Evolutionary conservation across 2,113 vertebrate species (phyloP), one percentile per base, ranked within the genome.

Genomic region (Salvelinus alpinus): DNA sequence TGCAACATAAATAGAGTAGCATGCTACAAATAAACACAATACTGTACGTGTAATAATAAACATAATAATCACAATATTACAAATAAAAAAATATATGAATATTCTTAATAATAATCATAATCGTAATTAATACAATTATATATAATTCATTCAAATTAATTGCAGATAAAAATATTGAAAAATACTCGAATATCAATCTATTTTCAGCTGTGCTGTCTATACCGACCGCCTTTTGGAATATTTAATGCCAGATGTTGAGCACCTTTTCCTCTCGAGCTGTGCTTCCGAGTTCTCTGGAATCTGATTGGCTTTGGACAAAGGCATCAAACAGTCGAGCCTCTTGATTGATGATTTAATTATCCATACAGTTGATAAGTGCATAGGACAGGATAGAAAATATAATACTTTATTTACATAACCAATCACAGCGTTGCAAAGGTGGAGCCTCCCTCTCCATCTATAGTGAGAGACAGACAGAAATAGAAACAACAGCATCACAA

Each of bases 311-410:
- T 94, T 94, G 91, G 91, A 95, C 92, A 95, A 93, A 93, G 92
- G 92, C 93, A 94, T 94, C 94, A 94, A 93, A 91, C 94, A 94
- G 94, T 93, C 94, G 94, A 94, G 93, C 94, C 94, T 75, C 95
- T 95, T 96, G 96, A 98, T 95, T 97, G 96, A 98, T 97, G 96
- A 97, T 98, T 98, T 97, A 96, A 97, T 99, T 97, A 97, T 95
- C 95, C 95, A 94, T 95, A 95, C 94, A 96, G 95, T 95, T 94
- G 94, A 96, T 94, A 94, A 92, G 94, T 94, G 94, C 87, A 73
- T 77, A 87, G 85, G 88, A 91, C 82, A 84, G 85, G 81, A 85
- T 84, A 81, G 67, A 88, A 90, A 54, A 54, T 54, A 87, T 90
- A 89, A 92, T 77, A 86, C 86, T 90, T 90, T 92, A 96, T 97